Evolutionary conservation across 2,797 vertebrate genomes (phyloP).

Genomic region (Notolepis coatsorum): DNA sequence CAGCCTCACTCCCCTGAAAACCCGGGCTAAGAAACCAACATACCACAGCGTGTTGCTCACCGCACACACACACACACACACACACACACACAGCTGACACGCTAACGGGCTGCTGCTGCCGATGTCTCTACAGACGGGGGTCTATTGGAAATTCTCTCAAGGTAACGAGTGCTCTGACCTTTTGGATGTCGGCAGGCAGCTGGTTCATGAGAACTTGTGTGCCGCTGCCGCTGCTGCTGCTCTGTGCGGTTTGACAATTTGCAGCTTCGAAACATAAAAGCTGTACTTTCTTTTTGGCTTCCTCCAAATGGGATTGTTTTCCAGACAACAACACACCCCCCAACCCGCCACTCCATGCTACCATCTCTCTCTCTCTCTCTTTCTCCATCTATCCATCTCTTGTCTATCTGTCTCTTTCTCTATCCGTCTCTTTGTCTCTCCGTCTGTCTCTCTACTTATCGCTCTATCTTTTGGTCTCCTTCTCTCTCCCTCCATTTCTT

Average conservation of each 20-base stretch:
- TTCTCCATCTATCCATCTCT: too few relatives aligned
- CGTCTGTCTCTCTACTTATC: too few relatives aligned
- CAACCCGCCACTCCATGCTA: too few relatives aligned
- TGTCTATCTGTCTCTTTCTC: too few relatives aligned
- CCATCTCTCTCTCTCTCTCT: too few relatives aligned
- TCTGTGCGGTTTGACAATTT: slow-evolving; percentile 59
- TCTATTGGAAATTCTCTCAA: slow-evolving; percentile 62
- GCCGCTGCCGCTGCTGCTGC: too few relatives aligned
- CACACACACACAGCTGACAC: too few relatives aligned
- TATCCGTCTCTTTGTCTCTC: too few relatives aligned
- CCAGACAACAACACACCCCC: too few relatives aligned
- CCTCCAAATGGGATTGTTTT: slow-evolving; percentile 57
- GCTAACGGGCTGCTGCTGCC: slow-evolving; percentile 47
- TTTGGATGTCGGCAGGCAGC: slow-evolving; percentile 69
- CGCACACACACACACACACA: too few relatives aligned
- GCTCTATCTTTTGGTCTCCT: too few relatives aligned
- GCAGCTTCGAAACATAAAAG: slow-evolving; percentile 53
- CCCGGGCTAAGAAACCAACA: slow-evolving; percentile 55
- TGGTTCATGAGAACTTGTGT: slow-evolving; percentile 46
- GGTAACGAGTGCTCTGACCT: slow-evolving; percentile 70
- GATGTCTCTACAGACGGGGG: slow-evolving; percentile 37
- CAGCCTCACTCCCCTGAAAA: slow-evolving; percentile 66
- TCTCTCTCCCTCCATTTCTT: neutral
- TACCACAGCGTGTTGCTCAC: slow-evolving; percentile 43
- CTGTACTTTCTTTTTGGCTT: slow-evolving; percentile 54